Conservation (phyloP, 2,888 invertebrate genomes). For the Habroteleia sp. region DNA sequence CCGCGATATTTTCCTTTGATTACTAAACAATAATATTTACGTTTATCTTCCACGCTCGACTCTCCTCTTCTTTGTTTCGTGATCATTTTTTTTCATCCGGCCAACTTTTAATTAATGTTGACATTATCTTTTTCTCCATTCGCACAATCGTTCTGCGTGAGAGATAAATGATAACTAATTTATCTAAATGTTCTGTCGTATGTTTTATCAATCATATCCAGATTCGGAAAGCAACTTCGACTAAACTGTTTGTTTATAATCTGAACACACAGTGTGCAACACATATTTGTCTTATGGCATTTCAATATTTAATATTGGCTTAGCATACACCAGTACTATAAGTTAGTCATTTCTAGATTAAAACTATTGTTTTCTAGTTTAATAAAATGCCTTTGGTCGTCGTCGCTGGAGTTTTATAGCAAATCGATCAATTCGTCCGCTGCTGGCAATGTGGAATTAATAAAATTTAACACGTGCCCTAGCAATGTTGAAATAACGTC, state of each 20-base stretch:
- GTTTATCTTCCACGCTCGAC: conserved; percentile 23
- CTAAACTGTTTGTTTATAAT: conserved; percentile 2
- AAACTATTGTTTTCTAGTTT: conserved; percentile 18
- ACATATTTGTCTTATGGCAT: neutral
- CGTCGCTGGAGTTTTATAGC: neutral
- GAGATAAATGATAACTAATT: conserved; percentile 15
- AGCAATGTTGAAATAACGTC: conserved; percentile 22
- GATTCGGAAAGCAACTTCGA: conserved; percentile 3
- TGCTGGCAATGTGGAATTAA: neutral
- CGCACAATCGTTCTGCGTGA: neutral
- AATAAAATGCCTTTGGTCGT: neutral
- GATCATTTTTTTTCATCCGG: too few relatives aligned
- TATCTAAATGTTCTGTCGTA: conserved; percentile 8
- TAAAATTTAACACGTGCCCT: conserved; percentile 15
- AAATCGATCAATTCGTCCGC: neutral
- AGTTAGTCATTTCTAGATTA: conserved; percentile 7
- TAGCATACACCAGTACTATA: neutral
- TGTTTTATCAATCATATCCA: conserved; percentile 14
- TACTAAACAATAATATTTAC: conserved; percentile 38
- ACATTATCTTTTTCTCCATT: conserved; percentile 4
- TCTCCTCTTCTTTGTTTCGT: neutral
- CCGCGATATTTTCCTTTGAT: conserved; percentile 12
- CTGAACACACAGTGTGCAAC: neutral
- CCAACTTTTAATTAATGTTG: conserved; percentile 18
- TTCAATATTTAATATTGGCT: conserved; percentile 18